These are phyloP conservation scores for Drosophila subobscura DNA, from an alignment of 1,140 invertebrate species.

Conservation along the genomic window DNA sequence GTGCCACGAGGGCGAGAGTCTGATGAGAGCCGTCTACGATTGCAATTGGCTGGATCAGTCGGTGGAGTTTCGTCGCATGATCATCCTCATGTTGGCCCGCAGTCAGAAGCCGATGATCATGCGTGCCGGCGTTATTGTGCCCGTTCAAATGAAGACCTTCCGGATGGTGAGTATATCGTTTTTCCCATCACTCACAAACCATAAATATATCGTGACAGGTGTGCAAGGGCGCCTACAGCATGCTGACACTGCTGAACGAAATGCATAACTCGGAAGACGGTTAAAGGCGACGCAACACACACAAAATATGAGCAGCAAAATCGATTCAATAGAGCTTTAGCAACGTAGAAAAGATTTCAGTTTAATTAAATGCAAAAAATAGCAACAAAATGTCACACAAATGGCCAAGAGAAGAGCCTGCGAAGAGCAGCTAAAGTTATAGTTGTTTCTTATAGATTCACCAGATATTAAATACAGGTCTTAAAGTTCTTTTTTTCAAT, in stretches of 20 bases:
- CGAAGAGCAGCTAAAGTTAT: too few species aligned
- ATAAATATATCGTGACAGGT: conserved; percentile 34
- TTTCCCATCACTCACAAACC: background rate
- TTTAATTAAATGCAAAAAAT: too few species aligned
- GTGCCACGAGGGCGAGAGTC: conserved; percentile 28
- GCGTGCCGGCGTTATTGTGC: conserved; percentile 45
- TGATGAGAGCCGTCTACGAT: conserved; percentile 49
- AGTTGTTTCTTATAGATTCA: too few species aligned
- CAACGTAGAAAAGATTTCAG: too few species aligned
- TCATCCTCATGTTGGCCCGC: conserved; percentile 52
- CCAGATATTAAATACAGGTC: too few species aligned
- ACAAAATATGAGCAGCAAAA: too few species aligned
- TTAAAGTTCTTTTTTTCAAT: too few species aligned
- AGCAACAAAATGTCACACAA: too few species aligned
- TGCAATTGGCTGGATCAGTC: conserved; percentile 68
- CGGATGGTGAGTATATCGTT: conserved; percentile 34
- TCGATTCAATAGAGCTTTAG: too few species aligned
- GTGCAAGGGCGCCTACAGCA: conserved; percentile 56
- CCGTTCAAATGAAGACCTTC: conserved; percentile 55
- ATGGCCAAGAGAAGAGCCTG: too few species aligned
- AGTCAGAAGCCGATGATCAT: conserved; percentile 47
- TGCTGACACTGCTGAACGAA: conserved; percentile 62
- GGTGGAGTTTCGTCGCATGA: conserved; percentile 38
- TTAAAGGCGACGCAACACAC: too few species aligned
- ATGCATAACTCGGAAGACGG: background rate